A percentile compares a stretch with the other conserved stretches of the same genome.
phyloP scores from a whole-genome alignment of 2,113 vertebrate species.

The Ptyas mucosa region DNA sequence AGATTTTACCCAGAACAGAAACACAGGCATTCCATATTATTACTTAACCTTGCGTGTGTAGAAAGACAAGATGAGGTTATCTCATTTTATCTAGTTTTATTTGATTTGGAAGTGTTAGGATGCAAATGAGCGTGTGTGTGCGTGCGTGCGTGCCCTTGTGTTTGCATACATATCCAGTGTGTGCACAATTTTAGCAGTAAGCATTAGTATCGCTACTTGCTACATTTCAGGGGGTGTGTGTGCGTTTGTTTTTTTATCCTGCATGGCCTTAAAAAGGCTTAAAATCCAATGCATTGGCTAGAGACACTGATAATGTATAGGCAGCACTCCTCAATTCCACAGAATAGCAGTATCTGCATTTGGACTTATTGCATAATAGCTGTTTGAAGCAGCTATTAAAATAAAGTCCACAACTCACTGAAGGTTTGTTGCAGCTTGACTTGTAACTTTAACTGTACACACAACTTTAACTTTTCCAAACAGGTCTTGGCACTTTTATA shows the following conservation, averaged over 20 bases:
- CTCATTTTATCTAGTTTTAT: constrained; percentile 77
- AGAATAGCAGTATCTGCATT: constrained; percentile 58
- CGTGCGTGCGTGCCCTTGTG: constrained; percentile 19
- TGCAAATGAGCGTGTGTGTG: constrained; percentile 19
- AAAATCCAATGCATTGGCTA: constrained; percentile 67
- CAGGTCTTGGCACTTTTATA: constrained; percentile 88
- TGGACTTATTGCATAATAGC: constrained; percentile 71
- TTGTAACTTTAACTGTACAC: constrained; percentile 78
- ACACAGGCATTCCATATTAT: constrained; percentile 83
- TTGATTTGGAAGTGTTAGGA: constrained; percentile 63
- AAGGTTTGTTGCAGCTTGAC: constrained; percentile 81
- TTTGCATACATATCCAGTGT: constrained; percentile 45
- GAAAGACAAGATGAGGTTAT: constrained; percentile 72
- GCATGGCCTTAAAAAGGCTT: constrained; percentile 65
- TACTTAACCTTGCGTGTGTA: constrained; percentile 74
- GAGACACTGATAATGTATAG: constrained; percentile 67
- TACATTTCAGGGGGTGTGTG: constrained; percentile 61
- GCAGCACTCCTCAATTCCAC: constrained; percentile 68
- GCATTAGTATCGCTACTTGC: constrained; percentile 69
- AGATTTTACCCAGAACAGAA: constrained; percentile 82
- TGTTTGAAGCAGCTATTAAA: constrained; percentile 85
- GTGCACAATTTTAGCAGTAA: constrained; percentile 66
- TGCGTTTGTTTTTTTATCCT: constrained; percentile 63
- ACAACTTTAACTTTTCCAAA: constrained; percentile 78
- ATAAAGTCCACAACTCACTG: constrained; percentile 80